phyloP scores from a whole-genome alignment of 2,113 vertebrate species.

The Erinaceus europaeus region DNA sequence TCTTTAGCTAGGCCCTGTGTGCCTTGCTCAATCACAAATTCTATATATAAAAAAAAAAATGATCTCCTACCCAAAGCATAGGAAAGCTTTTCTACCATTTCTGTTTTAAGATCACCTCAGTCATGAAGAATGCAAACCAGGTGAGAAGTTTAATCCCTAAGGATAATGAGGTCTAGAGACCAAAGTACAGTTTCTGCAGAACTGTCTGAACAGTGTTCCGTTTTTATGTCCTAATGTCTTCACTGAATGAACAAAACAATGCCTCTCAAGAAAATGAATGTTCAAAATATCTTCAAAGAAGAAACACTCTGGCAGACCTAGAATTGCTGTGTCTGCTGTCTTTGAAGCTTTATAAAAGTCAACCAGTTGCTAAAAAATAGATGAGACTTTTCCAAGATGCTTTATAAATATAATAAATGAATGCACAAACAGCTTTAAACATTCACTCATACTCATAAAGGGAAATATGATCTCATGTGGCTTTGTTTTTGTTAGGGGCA shows the following conservation, averaged over 20 bases:
- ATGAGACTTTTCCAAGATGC: neutral
- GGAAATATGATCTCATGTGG: neutral
- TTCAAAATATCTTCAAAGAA: constrained; percentile 9
- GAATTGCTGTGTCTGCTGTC: neutral
- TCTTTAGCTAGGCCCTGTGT: constrained; percentile 90
- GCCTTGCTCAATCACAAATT: constrained; percentile 90
- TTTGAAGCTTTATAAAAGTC: neutral
- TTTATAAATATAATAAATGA: too few species aligned
- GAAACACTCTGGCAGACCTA: neutral
- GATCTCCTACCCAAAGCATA: constrained; percentile 88
- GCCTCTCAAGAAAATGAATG: neutral
- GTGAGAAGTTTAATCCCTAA: too few species aligned
- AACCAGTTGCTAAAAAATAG: neutral
- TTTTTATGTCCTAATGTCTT: neutral
- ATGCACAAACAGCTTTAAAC: neutral
- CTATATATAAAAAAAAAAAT: constrained; percentile 90
- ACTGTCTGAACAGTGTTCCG: neutral
- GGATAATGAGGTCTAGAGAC: neutral
- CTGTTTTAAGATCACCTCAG: constrained; percentile 82
- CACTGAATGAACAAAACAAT: neutral
- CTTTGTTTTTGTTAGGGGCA: neutral
- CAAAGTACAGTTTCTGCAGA: neutral
- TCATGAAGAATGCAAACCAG: neutral
- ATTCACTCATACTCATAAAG: neutral
- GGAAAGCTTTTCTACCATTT: constrained; percentile 93